Evolutionary conservation across 2,888 invertebrate species (phyloP).

Genomic region (Acleris emargana): DNA sequence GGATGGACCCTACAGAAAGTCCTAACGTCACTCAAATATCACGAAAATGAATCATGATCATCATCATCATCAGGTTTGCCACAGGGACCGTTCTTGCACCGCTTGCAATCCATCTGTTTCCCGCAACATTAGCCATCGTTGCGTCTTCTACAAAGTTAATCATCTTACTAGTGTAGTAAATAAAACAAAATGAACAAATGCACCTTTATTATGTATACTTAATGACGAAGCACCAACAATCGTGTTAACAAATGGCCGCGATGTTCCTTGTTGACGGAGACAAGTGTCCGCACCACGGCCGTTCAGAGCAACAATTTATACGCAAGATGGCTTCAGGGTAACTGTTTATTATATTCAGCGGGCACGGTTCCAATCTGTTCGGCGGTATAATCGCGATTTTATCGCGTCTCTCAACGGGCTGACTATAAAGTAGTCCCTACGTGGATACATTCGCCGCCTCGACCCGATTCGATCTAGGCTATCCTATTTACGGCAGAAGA

Average conservation of each 20-base stretch:
- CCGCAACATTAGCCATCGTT: no score
- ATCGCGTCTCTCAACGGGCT: slow-evolving; percentile 48
- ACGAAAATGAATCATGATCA: no score
- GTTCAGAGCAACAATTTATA: slow-evolving; percentile 35
- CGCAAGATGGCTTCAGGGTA: slow-evolving; percentile 39
- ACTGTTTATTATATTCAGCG: slow-evolving; percentile 42
- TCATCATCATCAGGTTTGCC: no score
- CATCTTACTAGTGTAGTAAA: no score
- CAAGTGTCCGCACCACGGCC: slow-evolving; percentile 19
- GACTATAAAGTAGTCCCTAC: slow-evolving; percentile 47
- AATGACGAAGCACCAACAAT: slow-evolving; percentile 26
- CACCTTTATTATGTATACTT: slow-evolving; percentile 8
- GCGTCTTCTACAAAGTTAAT: no score
- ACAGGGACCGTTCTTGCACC: no score
- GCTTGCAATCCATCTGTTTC: no score
- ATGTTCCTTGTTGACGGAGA: slow-evolving; percentile 32
- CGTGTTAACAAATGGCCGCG: slow-evolving; percentile 33
- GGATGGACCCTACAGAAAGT: no score
- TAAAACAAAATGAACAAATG: no score
- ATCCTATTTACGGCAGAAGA: slow-evolving; percentile 50
- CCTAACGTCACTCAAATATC: no score
- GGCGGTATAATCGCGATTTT: slow-evolving; percentile 61
- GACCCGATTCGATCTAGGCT: slow-evolving; percentile 46
- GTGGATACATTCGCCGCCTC: slow-evolving; percentile 40
- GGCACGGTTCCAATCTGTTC: slow-evolving; percentile 63